A percentile compares a stretch with the other conserved stretches of the same genome.
These are phyloP conservation scores for Nephotettix cincticeps DNA, from an alignment of 1,140 invertebrate species.

Conservation along the genomic window DNA sequence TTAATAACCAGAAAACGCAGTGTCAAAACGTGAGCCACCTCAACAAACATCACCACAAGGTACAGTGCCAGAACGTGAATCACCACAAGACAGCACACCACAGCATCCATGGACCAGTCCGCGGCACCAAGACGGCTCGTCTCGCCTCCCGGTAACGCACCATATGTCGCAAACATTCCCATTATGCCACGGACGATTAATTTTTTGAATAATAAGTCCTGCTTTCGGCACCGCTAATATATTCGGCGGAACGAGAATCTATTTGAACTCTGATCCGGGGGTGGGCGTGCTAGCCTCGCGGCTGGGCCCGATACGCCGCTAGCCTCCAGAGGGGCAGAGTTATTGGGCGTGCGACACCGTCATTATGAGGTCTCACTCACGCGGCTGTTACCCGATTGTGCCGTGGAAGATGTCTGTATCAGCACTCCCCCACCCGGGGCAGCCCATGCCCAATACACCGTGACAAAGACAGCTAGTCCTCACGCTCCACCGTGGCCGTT, in stretches of 20 bases:
- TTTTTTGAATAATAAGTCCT: slow-evolving; percentile 12
- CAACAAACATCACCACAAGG: no score
- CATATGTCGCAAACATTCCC: slow-evolving; percentile 1
- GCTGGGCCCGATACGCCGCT: not conserved
- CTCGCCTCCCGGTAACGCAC: not conserved
- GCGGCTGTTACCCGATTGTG: not conserved
- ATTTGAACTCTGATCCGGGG: slow-evolving; percentile 5
- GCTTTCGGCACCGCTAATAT: slow-evolving; percentile 22
- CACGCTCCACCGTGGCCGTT: no score
- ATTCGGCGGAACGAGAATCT: slow-evolving; percentile 18
- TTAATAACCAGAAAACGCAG: no score
- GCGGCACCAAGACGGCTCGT: no score
- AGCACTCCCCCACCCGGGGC: not conserved
- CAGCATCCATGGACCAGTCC: no score
- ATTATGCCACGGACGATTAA: not conserved
- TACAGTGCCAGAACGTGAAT: no score
- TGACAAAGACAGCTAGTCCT: no score
- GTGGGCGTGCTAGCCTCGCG: not conserved
- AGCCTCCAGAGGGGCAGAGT: not conserved
- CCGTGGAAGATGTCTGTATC: slow-evolving; percentile 17
- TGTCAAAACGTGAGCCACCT: no score
- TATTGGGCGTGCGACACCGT: not conserved
- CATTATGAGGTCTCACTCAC: not conserved
- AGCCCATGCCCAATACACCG: no score
- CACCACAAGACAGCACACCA: no score